Conservation (phyloP, 2,888 invertebrate species). For the Priocnemis perturbator region DNA sequence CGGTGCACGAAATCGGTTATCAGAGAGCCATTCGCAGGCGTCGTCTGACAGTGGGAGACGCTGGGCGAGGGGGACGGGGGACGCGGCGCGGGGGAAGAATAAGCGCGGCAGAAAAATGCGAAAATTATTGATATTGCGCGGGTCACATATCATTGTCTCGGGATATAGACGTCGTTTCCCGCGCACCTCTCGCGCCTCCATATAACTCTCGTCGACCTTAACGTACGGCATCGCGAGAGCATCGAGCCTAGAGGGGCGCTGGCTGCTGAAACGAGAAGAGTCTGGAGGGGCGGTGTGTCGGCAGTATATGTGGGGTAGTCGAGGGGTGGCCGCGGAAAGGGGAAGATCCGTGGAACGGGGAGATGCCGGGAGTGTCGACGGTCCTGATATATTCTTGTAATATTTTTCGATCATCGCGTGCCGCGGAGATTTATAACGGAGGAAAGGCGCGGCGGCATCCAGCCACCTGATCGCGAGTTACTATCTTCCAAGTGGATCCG, state of each 20-base stretch:
- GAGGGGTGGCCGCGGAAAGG: slow-evolving; percentile 34
- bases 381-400: slow-evolving; percentile 74
- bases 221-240: slow-evolving; percentile 47
- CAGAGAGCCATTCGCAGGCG: slow-evolving; percentile 42
- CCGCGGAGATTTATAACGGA: slow-evolving; percentile 72
- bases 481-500: slow-evolving; percentile 51
- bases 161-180: slow-evolving; percentile 72
- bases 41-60: slow-evolving; percentile 33
- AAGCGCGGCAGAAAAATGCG: slow-evolving; percentile 70
- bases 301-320: slow-evolving; percentile 18
- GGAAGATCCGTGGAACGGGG: slow-evolving; percentile 29
- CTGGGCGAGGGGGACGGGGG: not conserved
- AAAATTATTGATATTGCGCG: slow-evolving; percentile 75
- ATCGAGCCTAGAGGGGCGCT: slow-evolving; percentile 19
- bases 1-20: slow-evolving; percentile 46
- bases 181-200: slow-evolving; percentile 55
- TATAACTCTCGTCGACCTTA: slow-evolving; percentile 64
- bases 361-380: slow-evolving; percentile 65
- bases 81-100: slow-evolving; percentile 28
- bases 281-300: slow-evolving; percentile 28
- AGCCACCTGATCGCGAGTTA: slow-evolving; percentile 74
- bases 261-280: slow-evolving; percentile 21
- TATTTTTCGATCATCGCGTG: slow-evolving; percentile 76
- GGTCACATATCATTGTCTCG: slow-evolving; percentile 75
- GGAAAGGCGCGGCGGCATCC: slow-evolving; percentile 59